phyloP scores from a whole-genome alignment of 2,113 vertebrate species.

The Cochlearius cochlearius region DNA sequence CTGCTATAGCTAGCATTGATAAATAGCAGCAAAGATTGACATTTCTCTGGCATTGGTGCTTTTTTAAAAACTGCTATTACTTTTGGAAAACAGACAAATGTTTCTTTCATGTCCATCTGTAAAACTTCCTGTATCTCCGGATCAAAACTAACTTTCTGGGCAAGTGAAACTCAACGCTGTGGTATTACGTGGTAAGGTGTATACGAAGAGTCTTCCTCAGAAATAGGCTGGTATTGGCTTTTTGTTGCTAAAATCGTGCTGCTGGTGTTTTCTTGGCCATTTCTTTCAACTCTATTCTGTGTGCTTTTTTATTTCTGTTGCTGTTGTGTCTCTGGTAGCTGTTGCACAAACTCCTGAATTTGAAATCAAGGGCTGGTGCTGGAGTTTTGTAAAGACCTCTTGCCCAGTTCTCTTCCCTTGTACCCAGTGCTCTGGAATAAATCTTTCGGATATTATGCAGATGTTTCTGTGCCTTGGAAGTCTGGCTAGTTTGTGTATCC shows the following conservation, averaged over 20 bases:
- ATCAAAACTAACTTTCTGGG: background rate
- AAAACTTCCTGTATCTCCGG: background rate
- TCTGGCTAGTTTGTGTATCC: background rate
- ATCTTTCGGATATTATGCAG: background rate
- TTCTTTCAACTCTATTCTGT: background rate
- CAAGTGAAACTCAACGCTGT: background rate
- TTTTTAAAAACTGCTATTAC: background rate
- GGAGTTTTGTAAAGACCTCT: background rate
- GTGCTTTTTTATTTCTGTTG: background rate
- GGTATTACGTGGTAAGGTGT: background rate
- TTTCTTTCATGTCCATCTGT: background rate
- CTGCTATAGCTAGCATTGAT: background rate
- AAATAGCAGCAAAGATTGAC: background rate
- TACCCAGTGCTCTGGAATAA: background rate
- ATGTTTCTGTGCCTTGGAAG: background rate
- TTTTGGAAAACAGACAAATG: background rate
- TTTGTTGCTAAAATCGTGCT: background rate
- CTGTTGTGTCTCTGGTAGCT: background rate
- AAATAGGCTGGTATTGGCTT: background rate
- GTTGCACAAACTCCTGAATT: background rate
- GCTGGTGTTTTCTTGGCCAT: background rate
- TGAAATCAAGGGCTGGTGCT: background rate
- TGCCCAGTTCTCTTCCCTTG: background rate
- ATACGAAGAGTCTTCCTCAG: background rate
- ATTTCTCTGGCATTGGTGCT: background rate